phyloP scores from a whole-genome alignment of 2,888 invertebrate genomes.

The Philereme transversata region DNA sequence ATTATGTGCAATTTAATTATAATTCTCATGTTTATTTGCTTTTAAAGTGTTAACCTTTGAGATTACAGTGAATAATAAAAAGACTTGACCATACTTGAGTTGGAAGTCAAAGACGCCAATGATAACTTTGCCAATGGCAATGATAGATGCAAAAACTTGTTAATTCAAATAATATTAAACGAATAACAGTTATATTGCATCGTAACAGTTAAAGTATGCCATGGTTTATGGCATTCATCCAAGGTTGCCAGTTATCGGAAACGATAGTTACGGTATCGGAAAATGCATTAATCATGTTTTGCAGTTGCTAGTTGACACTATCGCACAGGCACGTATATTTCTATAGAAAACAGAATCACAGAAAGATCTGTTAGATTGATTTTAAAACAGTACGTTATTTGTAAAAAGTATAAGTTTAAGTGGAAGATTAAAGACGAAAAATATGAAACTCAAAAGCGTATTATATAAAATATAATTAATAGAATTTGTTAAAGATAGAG shows the following conservation, averaged over 20 bases:
- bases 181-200: constrained; percentile 4
- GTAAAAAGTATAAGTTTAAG: too few species aligned
- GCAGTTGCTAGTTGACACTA: constrained; percentile 28
- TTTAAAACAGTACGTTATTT: too few species aligned
- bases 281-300: constrained; percentile 48
- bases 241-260: constrained; percentile 51
- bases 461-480: too few species aligned
- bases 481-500: too few species aligned
- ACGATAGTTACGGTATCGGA: constrained; percentile 44
- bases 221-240: constrained; percentile 41
- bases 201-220: constrained; percentile 36
- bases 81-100: too few species aligned
- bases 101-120: too few species aligned
- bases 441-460: too few species aligned
- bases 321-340: constrained; percentile 30
- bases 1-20: too few species aligned
- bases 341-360: neutral
- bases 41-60: too few species aligned
- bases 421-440: too few species aligned
- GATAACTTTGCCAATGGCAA: neutral
- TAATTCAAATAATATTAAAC: neutral
- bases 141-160: neutral
- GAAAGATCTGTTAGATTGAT: neutral
- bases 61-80: neutral
- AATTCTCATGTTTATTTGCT: too few species aligned